Evolutionary conservation across 1,140 invertebrate species (phyloP), one percentile per base, ranked within the genome.

Genomic region (Diploscapter pachys): DNA sequence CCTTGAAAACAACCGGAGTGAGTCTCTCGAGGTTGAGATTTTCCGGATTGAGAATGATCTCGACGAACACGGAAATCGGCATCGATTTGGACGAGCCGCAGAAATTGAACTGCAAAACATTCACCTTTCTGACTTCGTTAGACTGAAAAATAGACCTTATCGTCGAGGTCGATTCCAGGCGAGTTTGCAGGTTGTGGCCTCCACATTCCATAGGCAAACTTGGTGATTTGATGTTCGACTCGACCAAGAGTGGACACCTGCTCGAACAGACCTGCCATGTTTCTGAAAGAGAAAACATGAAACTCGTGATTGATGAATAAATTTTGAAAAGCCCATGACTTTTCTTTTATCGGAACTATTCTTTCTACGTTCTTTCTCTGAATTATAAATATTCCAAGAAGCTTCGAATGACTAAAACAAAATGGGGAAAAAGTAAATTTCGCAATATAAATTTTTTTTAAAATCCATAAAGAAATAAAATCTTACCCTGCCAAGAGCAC

Each of bases 41-140:
- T 51, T 81, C 80, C 11, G 80, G 80, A 63, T 81, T 81, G 4
- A 81, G 54, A 53, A 81, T 79, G 51, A 81, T 81, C 53, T 81
- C 80, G 4, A 81, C 80, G 59, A 81, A 81, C 3, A 80, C 74
- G n/a, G 78, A 80, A 55, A 80, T 80, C 13, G 78, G 76, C 56
- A 49, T 55, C 13, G 57, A 62, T 48, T 68, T 62, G 66, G 57
- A 63, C 2, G 63, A 50, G 2, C 63, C 63, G 31, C 6, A 5
- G 31, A 31, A 31, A 31, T 31, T 31, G 31, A 31, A 31, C 31
- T 31, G 31, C 31, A 31, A 31, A 31, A 31, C 31, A 66, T 49
- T 49, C 49, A 69, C 50, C 56, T 48, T 74, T 67, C 73, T 31
- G 65, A 52, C 3, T 51, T 54, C 9, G 13, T 56, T 52, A 59